Percentiles rank a stretch among this genome's conserved stretches.
Conservation (phyloP, 2,797 vertebrate genomes). For the Lepilemur septentrionalis region DNA sequence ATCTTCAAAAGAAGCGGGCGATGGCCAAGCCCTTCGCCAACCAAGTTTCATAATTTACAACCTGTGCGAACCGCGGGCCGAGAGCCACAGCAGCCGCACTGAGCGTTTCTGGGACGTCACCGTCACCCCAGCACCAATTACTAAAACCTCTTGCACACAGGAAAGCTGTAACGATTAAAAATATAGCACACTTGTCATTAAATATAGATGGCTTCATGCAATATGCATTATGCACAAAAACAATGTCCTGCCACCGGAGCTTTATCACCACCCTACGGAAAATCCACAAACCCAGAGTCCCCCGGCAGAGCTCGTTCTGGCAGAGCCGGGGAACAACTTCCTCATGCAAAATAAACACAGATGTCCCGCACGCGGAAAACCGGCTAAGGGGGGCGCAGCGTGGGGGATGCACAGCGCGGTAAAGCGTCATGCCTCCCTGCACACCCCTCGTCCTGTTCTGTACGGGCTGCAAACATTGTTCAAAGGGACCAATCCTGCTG, state of each 20-base stretch:
- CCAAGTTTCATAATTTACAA: constrained; percentile 85
- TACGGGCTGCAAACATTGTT: not conserved
- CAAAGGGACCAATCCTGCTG: not conserved
- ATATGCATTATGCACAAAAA: constrained; percentile 83
- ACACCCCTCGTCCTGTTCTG: not conserved
- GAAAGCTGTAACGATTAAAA: constrained; percentile 89
- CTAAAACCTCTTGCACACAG: constrained; percentile 85
- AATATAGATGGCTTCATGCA: constrained; percentile 86
- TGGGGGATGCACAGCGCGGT: constrained; percentile 21
- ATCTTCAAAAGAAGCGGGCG: constrained; percentile 67
- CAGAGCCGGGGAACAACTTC: constrained; percentile 79
- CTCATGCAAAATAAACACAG: constrained; percentile 88
- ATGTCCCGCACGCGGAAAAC: constrained; percentile 79
- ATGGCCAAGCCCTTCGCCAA: constrained; percentile 82
- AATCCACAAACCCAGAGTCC: constrained; percentile 77
- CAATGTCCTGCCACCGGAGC: constrained; percentile 71
- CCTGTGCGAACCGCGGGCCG: constrained; percentile 72
- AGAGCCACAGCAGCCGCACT: constrained; percentile 87
- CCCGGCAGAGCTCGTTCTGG: constrained; percentile 79
- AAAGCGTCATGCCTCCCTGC: not conserved
- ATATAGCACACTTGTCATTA: constrained; percentile 86
- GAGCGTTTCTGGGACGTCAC: constrained; percentile 83
- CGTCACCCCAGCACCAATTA: constrained; percentile 87
- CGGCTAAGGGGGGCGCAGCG: constrained; percentile 52
- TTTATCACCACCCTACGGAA: constrained; percentile 74